These are phyloP conservation scores for Ctenochaetus hawaiiensis DNA, from an alignment of 2,797 vertebrate genomes.

Conservation along the genomic window DNA sequence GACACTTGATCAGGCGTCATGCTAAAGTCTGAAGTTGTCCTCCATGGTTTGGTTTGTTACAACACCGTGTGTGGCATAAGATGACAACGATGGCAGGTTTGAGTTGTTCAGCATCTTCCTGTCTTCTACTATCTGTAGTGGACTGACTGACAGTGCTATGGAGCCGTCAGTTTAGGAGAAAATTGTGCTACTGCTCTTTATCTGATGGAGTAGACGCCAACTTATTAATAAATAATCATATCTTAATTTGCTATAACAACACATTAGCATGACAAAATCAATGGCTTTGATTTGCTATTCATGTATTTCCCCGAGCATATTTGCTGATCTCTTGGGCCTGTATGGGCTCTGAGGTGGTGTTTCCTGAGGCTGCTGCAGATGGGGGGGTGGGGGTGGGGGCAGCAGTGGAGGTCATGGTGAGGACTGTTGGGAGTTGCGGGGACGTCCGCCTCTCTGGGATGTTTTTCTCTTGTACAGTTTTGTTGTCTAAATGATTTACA, in stretches of 20 bases:
- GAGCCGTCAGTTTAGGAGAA: constrained; percentile 35
- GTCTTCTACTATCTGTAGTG: constrained; percentile 15
- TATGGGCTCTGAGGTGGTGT: constrained; percentile 73
- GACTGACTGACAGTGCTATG: constrained; percentile 15
- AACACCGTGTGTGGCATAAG: constrained; percentile 52
- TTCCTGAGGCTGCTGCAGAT: constrained; percentile 82
- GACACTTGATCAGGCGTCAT: constrained; percentile 72
- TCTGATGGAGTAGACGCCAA: constrained; percentile 48
- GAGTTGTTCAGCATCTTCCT: constrained; percentile 15
- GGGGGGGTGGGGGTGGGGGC: constrained; percentile 54
- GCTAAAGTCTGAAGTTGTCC: constrained; percentile 62
- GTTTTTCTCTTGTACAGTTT: constrained; percentile 88
- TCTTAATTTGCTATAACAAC: constrained; percentile 81
- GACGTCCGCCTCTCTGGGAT: constrained; percentile 78
- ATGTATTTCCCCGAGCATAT: constrained; percentile 84
- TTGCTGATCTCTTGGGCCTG: constrained; percentile 75
- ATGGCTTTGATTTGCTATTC: constrained; percentile 86
- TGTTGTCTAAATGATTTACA: constrained; percentile 91
- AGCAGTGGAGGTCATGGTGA: constrained; percentile 72
- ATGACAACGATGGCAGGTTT: constrained; percentile 39
- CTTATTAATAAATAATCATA: constrained; percentile 81
- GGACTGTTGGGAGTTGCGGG: constrained; percentile 80
- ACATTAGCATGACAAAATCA: constrained; percentile 85
- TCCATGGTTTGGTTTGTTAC: constrained; percentile 43
- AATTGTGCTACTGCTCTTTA: constrained; percentile 40